phyloP scores from a whole-genome alignment of 2,797 vertebrate species.

The Silurus lanzhouensis region DNA sequence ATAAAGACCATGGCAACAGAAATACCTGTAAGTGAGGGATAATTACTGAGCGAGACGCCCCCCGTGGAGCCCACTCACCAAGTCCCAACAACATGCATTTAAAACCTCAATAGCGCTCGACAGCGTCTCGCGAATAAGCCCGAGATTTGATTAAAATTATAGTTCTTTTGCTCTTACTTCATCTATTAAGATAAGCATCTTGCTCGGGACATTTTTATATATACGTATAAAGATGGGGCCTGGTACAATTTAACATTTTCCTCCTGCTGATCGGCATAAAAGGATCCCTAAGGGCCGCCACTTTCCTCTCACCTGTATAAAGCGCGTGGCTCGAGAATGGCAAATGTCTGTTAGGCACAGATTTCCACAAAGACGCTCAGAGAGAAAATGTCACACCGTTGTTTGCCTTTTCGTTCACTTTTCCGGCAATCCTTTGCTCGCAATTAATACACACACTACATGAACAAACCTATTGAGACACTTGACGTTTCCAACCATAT shows the following conservation, averaged over 20 bases:
- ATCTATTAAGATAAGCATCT: slow-evolving; percentile 88
- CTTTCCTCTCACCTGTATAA: slow-evolving; percentile 64
- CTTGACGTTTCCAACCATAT: no score
- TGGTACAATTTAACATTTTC: slow-evolving; percentile 70
- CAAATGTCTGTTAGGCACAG: slow-evolving; percentile 47
- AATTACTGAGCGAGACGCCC: slow-evolving; percentile 86
- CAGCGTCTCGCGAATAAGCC: slow-evolving; percentile 79
- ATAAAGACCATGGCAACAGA: slow-evolving; percentile 84
- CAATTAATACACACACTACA: neutral
- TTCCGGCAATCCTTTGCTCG: slow-evolving; percentile 23
- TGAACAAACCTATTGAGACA: no score
- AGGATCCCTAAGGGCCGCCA: slow-evolving; percentile 61
- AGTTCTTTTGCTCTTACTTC: slow-evolving; percentile 93
- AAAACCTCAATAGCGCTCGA: slow-evolving; percentile 88
- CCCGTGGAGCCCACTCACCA: slow-evolving; percentile 83
- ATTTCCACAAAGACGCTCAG: slow-evolving; percentile 41
- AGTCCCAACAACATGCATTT: slow-evolving; percentile 89
- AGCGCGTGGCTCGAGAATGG: slow-evolving; percentile 52
- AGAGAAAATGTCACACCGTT: slow-evolving; percentile 50
- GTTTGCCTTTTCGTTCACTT: slow-evolving; percentile 40
- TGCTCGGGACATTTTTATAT: slow-evolving; percentile 81
- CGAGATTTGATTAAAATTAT: slow-evolving; percentile 97
- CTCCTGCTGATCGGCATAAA: slow-evolving; percentile 71
- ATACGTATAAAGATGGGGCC: slow-evolving; percentile 62
- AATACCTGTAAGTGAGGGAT: slow-evolving; percentile 93